A percentile compares a stretch with the other conserved stretches of the same genome.
These are phyloP conservation scores for Phaethon lepturus DNA, from an alignment of 2,113 vertebrate species.

Conservation along the genomic window DNA sequence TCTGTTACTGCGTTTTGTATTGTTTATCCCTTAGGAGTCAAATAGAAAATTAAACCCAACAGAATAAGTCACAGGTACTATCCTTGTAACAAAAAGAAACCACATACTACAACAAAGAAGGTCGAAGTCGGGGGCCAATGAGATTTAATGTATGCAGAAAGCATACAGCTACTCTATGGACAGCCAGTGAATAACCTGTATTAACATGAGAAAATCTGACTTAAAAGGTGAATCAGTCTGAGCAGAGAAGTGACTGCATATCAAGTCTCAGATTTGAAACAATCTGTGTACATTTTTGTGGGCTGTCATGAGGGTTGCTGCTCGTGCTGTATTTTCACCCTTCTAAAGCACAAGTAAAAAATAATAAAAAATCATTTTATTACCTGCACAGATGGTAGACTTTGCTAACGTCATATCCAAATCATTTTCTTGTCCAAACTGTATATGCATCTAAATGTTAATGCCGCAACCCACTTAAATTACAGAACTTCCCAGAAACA, in stretches of 20 bases:
- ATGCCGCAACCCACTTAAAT: neutral
- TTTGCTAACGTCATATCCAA: slow-evolving; percentile 4
- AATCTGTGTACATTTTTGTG: neutral
- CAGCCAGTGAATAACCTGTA: neutral
- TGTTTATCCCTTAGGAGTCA: slow-evolving; percentile 27
- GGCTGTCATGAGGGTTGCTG: neutral
- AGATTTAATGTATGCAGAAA: neutral
- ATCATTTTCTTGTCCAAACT: slow-evolving; percentile 22
- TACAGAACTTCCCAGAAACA: neutral
- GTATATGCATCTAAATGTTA: neutral
- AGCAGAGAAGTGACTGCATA: neutral
- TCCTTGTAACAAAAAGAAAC: neutral
- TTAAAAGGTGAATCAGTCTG: neutral
- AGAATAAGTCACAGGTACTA: neutral
- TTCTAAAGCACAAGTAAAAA: neutral
- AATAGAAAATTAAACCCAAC: neutral
- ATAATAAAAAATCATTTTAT: neutral
- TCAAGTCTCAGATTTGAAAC: neutral
- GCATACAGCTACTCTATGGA: neutral
- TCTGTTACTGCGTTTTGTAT: neutral
- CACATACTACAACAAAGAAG: neutral
- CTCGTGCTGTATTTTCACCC: neutral
- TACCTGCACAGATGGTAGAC: slow-evolving; percentile 38
- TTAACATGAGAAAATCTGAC: neutral
- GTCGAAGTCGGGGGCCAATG: neutral